Conservation (phyloP, 92 coral and sea anemone species). For the Porites lobata region DNA sequence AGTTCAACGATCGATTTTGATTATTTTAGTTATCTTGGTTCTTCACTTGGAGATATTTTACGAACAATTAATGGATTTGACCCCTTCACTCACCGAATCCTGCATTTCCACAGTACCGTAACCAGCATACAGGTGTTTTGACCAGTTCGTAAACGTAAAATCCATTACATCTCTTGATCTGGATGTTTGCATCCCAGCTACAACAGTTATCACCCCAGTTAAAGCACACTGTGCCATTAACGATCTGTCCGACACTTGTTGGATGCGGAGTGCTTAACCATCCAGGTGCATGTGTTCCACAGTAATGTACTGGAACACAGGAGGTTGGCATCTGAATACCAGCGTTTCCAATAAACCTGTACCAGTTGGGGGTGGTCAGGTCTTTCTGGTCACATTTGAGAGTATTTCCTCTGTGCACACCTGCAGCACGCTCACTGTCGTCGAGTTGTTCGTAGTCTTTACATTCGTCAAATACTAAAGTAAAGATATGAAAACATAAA, state of each 20-base stretch:
- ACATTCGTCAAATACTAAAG: conserved; percentile 22
- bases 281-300: too few relatives aligned
- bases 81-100: too few relatives aligned
- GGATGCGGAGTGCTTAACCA: too few relatives aligned
- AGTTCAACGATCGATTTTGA: too few relatives aligned
- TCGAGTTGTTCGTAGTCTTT: conserved; percentile 11
- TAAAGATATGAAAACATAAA: too few relatives aligned
- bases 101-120: conserved; percentile 64
- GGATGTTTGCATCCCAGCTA: conserved; percentile 33
- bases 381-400: too few relatives aligned
- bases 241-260: conserved; percentile 34
- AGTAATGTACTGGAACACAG: conserved; percentile 31
- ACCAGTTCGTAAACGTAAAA: conserved; percentile 61
- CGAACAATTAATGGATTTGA: neutral
- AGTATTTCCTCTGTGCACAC: neutral
- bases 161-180: conserved; percentile 42
- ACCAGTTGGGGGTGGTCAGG: conserved; percentile 41
- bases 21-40: too few relatives aligned
- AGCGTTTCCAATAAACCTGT: conserved; percentile 74
- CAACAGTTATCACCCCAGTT: conserved; percentile 51
- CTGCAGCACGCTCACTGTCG: conserved; percentile 41
- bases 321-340: conserved; percentile 69
- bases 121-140: conserved; percentile 29
- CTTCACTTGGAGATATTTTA: too few relatives aligned
- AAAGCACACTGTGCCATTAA: conserved; percentile 56